Evolutionary conservation across 2,113 vertebrate species (phyloP), one percentile per base, ranked within the genome.

Genomic region (Pimephales promelas): DNA sequence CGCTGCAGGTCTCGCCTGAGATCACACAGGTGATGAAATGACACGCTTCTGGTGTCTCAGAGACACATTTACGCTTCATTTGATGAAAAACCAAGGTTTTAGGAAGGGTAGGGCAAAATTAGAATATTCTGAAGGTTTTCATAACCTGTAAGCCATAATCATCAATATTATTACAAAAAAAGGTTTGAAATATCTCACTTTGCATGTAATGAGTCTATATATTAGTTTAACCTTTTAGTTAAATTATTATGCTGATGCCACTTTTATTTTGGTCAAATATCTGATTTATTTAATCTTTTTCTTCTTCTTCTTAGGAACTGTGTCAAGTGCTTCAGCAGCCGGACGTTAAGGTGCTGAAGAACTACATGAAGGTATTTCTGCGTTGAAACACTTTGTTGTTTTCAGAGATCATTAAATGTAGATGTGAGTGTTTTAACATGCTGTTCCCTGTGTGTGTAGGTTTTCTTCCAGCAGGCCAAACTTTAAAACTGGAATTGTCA

Each of bases 271-370:
- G n/a, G n/a, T n/a, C 40, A 1, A 5, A 40, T 1, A 34, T 28
- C 16, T 20, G 62, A 36, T 40, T 36, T 4, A 36, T n/a, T 11
- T 5, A 0, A 5, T 6, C 7, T 20, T 57, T 5, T 57, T 18
- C 28, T 26, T 66, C 14, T 13, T 47, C 14, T 3, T 66, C 14
- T 52, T 84, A 97, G 96, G 98, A 99, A 83, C 95, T 99, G 75
- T 98, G 97, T 93, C 97, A 98, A 89, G 97, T 97, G 43, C 95
- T 99, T 88, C 96, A 99, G 90, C 98, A 99, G 85, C 96, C 97
- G 28, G 98, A 99, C 89, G 90, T 95, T 89, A 99, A 99, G 94
- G 96, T 99, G 83, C 96, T 99, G 91, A 99, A 99, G 90, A 99
- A 94, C 92, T 99, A 99, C 94, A 95, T 99, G 87, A 99, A 99